Base-by-base conservation (phyloP, 2,888 invertebrate species). In the Rhamnusium bicolor region DNA sequence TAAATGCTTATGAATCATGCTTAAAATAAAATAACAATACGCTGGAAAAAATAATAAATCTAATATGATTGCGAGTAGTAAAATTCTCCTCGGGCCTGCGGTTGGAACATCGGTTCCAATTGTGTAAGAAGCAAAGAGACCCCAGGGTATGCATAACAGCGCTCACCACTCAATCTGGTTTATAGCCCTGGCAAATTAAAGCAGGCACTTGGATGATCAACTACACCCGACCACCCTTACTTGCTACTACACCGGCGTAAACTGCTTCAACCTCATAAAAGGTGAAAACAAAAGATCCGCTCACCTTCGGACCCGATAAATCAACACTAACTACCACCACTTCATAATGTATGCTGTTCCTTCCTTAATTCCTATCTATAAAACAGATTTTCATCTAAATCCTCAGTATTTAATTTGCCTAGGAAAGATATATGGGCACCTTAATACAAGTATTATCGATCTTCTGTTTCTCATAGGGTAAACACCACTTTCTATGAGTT, bases 81-180 rank as follows among this genome's bases (percentile, higher is more conserved):
- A 56, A 71, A 63, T 56, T 68, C 18, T 46, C 3, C 53, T 46
- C 67, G 32, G 10, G 46, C 49, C 8, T 18, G 63, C 49, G 66
- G 62, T 69, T 51, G 56, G 56, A 69, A 69, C 69, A 70, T 73
- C 67, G 58, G 72, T 51, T 54, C 66, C 73, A 60, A 72, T 73
- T 73, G 70, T 72, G 71, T 62, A 71, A 74, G 78, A 62, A 70
- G 69, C 61, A 72, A 80, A 78, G 75, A 77, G 83, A 82, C 84
- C 86, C 85, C 85, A 82, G 81, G 86, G 84, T 83, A 83, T 85
- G 82, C 84, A 85, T 85, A 86, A 84, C 84, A 79, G 80, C 80
- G 80, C 81, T 84, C 84, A 79, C 84, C 84, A 84, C 84, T 85
- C 86, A 85, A 85, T 86, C 85, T 83, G 85, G 83, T 85, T 85